Base-by-base conservation (phyloP, 2,797 vertebrate species). In the Brachymystax lenok region DNA sequence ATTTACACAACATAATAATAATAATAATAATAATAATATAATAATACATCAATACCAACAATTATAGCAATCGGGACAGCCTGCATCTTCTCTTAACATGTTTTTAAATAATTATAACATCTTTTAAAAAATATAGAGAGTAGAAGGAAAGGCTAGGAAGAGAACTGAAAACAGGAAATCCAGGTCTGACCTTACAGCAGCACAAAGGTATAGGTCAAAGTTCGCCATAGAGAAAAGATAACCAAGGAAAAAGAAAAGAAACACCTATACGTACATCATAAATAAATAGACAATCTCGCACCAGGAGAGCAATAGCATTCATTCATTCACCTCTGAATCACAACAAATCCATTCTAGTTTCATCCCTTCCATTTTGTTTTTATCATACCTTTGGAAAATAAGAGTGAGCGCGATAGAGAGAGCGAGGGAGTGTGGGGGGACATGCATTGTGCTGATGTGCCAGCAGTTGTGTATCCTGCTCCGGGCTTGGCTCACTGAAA, bases 1-100 rank as follows among this genome's bases (percentile, higher is more conserved):
- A 96, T 95, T 94, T 95, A 96, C 96, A 94, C 92, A 95, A 91
- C 90, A 95, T 92, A 91, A 93, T 92, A 88, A 94, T 91, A 90
- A 90, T 89, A 95, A 95, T 80, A 77, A 80, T 81, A 88, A 33
- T 33, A 4, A 46, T 46, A 12, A 33, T 33, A 40, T 40, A 46
- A 46, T 46, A 46, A 46, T 46, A 46, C 40, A 46, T 85, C 68
- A 78, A 87, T 86, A 84, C 90, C 77, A 90, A 94, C 88, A 91
- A 85, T 91, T 93, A 93, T 91, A 94, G 91, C 92, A 92, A 94
- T 93, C 91, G 93, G 92, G 93, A 95, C 93, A 95, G 92, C 93
- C 94, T 94, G 94, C 94, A 94, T 95, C 92, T 88, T 93, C 92
- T 89, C 92, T 87, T 93, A 93, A 94, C 92, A 93, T 84, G 85